phyloP scores from a whole-genome alignment of 2,797 vertebrate species.

The Sciurus vulgaris region DNA sequence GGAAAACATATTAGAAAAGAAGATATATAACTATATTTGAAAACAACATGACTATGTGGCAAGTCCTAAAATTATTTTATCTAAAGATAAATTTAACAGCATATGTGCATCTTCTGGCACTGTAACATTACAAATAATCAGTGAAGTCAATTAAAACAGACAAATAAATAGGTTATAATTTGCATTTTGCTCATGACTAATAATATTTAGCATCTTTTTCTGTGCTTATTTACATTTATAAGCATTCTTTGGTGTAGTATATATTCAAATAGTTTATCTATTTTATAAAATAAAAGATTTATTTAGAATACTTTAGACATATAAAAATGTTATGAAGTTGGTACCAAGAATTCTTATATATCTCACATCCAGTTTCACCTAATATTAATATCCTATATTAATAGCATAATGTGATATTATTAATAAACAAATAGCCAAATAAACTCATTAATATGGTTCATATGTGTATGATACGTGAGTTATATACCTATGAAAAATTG shows the following conservation, averaged over 20 bases:
- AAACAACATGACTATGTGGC: neutral
- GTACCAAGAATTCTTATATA: neutral
- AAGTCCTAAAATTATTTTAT: neutral
- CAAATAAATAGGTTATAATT: neutral
- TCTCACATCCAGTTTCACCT: neutral
- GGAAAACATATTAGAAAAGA: neutral
- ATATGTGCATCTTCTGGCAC: neutral
- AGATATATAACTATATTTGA: neutral
- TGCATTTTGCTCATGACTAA: neutral
- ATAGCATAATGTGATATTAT: no score
- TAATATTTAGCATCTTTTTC: neutral
- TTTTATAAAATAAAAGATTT: neutral
- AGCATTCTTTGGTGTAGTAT: neutral
- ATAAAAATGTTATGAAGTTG: neutral
- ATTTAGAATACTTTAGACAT: constrained; percentile 11
- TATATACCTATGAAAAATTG: neutral
- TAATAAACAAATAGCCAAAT: no score
- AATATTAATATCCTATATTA: neutral
- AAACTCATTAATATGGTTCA: neutral
- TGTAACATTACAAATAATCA: neutral
- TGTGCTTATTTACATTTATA: neutral
- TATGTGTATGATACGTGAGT: neutral
- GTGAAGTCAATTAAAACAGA: neutral
- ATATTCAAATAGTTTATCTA: neutral
- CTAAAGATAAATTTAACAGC: neutral